Evolutionary conservation across 2,888 invertebrate species (phyloP).

Genomic region (Vesta saturnalis): DNA sequence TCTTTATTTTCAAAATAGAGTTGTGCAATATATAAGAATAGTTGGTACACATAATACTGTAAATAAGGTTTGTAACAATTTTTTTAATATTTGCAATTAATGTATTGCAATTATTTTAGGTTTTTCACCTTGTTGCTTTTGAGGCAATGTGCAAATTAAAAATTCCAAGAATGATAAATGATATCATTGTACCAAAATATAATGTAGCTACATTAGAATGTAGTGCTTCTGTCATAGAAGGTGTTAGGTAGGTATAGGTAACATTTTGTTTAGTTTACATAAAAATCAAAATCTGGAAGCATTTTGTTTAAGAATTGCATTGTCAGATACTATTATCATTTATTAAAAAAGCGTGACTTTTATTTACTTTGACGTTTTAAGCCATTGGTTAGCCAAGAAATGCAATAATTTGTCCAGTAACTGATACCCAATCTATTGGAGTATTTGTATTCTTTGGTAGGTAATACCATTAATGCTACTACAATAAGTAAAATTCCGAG

Average conservation of each 20-base stretch:
- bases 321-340: too few species aligned
- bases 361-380: too few species aligned
- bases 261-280: too few species aligned
- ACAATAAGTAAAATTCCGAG: too few species aligned
- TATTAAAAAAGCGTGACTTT: too few species aligned
- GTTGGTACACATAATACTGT: conserved; percentile 96
- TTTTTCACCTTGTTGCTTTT: conserved; percentile 92
- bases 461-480: too few species aligned
- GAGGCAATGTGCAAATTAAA: conserved; percentile 88
- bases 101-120: conserved; percentile 59
- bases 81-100: neutral
- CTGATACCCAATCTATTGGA: too few species aligned
- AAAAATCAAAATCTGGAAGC: too few species aligned
- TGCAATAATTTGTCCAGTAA: too few species aligned
- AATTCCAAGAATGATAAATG: conserved; percentile 78
- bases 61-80: conserved; percentile 81
- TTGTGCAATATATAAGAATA: conserved; percentile 84
- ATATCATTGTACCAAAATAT: conserved; percentile 81
- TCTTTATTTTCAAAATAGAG: conserved; percentile 89
- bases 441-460: too few species aligned
- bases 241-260: conserved; percentile 79
- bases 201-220: conserved; percentile 93
- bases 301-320: too few species aligned
- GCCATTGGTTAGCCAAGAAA: too few species aligned
- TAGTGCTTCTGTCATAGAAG: conserved; percentile 95